phyloP scores from a whole-genome alignment of 2,888 invertebrate genomes.

The Folsomia candida region DNA sequence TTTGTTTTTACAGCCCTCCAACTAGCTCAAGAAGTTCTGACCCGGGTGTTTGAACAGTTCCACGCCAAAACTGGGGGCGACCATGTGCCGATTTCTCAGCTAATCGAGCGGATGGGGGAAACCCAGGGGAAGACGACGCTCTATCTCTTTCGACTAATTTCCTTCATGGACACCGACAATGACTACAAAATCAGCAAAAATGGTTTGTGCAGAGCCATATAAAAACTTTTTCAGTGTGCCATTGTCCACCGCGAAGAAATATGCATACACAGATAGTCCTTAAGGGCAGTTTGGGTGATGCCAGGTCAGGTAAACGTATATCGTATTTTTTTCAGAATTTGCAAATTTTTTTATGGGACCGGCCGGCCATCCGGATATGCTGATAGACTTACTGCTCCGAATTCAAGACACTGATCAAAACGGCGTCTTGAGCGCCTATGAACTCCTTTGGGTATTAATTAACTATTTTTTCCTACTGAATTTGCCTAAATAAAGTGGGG shows the following conservation, averaged over 20 bases:
- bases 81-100: neutral
- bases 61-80: neutral
- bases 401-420: neutral
- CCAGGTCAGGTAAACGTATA: no score
- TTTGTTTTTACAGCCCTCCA: neutral
- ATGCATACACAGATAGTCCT: no score
- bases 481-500: neutral
- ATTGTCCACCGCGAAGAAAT: no score
- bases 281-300: no score
- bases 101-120: neutral
- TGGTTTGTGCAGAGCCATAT: neutral
- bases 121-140: neutral
- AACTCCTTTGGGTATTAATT: neutral
- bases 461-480: neutral
- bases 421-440: neutral
- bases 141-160: neutral
- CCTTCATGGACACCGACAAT: neutral
- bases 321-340: conserved; percentile 1
- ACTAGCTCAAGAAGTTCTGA: neutral
- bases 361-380: neutral
- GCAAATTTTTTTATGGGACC: neutral
- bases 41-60: neutral
- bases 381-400: neutral
- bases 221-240: neutral
- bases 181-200: neutral